A percentile compares a stretch with the other conserved stretches of the same genome.
These are phyloP conservation scores for Hypena proboscidalis DNA, from an alignment of 2,888 invertebrate genomes.

Conservation along the genomic window DNA sequence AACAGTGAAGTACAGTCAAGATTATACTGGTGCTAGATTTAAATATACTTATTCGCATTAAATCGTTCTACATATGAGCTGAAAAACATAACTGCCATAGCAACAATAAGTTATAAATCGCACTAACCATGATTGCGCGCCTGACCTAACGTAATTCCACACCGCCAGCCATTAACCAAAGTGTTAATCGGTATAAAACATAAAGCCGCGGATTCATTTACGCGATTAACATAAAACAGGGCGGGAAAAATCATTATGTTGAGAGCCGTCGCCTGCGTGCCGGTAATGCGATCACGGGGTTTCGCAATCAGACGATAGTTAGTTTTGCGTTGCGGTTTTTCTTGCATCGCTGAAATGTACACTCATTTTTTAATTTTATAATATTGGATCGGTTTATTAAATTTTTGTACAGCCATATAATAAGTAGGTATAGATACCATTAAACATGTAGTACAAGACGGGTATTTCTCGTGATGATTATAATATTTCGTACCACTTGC, in stretches of 20 bases:
- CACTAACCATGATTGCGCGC: constrained; percentile 30
- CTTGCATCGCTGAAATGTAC: neutral
- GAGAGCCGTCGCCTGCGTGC: constrained; percentile 33
- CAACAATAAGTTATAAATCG: constrained; percentile 21
- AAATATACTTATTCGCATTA: too few species aligned
- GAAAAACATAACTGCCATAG: neutral
- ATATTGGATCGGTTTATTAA: too few species aligned
- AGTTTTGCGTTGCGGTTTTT: constrained; percentile 14
- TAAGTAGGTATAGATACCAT: too few species aligned
- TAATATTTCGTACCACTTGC: too few species aligned
- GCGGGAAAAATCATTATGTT: constrained; percentile 62
- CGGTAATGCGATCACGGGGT: constrained; percentile 39
- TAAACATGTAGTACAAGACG: too few species aligned
- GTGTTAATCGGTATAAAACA: constrained; percentile 73
- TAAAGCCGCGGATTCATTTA: constrained; percentile 58
- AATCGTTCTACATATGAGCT: too few species aligned
- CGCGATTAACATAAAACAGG: constrained; percentile 61
- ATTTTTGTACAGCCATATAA: too few species aligned
- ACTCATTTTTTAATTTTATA: constrained; percentile 1
- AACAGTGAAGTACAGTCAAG: too few species aligned
- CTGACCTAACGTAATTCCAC: constrained; percentile 50
- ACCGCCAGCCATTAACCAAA: constrained; percentile 62
- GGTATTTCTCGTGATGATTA: too few species aligned
- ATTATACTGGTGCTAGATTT: too few species aligned
- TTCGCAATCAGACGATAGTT: constrained; percentile 19